Evolutionary conservation across 1,140 invertebrate genomes (phyloP), one percentile per base, ranked within the genome.

Genomic region (Hyles euphorbiae): DNA sequence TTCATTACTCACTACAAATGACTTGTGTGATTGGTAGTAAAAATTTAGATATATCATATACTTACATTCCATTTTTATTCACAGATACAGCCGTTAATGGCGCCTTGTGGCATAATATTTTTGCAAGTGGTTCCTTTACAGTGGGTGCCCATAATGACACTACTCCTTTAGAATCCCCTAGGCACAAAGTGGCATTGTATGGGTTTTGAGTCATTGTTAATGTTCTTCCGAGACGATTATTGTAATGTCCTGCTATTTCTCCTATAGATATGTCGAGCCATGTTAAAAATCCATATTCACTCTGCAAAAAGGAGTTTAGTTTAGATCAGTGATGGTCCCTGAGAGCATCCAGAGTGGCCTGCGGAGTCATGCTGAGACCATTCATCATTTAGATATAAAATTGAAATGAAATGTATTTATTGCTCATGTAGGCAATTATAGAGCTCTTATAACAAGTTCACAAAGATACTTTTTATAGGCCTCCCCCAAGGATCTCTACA

Each of bases 81-180:
- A 99, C 91, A 33, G 96, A 91, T 44, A 98, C 76, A 2, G 95
- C 93, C 49, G 91, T 92, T 50, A 99, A 89, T n/a, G 94, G 92
- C 43, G 94, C 91, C 70, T 91, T 91, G 88, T 99, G 98, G 77
- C 97, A 98, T 3, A 99, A 89, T 90, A 99, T 94, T 88, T 96
- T 96, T 2, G 95, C 97, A 45, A 99, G 84, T 22, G 98, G 95
- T 69, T 97, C 92, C 68, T 94, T 93, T 0, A 93, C 89, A 77
- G 94, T 98, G 0, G 99, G 99, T 33, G 97, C 95, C 98, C 98
- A 99, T 92, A 99, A 94, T 8, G 95, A 95, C 0, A 99, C 96
- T 12, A 96, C 93, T 50, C 98, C 98, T 89, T 97, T 96, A 0
- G 95, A 90, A 89, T 98, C 95, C 8, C 98, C 98, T 12, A 97